Evolutionary conservation across 2,113 vertebrate genomes (phyloP), one percentile per base, ranked within the genome.

Genomic region (Podarcis muralis): DNA sequence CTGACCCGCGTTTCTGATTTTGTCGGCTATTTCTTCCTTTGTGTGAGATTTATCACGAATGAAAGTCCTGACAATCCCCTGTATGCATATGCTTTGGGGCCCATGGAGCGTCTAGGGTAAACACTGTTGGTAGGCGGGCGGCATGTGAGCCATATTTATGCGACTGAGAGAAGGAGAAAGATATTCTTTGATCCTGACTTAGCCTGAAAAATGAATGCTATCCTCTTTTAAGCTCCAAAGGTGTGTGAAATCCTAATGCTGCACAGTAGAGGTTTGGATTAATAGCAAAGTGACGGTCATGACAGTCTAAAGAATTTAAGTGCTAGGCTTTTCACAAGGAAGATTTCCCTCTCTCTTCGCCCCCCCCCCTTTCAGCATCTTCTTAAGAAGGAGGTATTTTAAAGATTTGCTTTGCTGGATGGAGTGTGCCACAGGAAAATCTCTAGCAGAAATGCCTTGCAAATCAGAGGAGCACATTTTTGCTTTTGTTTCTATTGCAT

Each of bases 171-270:
- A 75, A 74, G 68, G 68, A 3, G n/a, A 74, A 18, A 75, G 37
- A 81, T 87, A 74, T 74, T 59, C 32, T 87, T 81, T 75, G 86
- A 82, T 87, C 78, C 86, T 40, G 32, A 81, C 65, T 81, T 81
- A 81, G 83, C 48, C 48, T 59, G 83, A 37, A 37, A 59, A 72
- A 62, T 12, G 35, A 62, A 87, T 74, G 59, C 75, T 59, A 76
- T 86, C 84, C 74, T 81, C 48, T 81, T 74, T 82, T n/a, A 87
- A 81, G 78, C 40, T 57, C 48, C 69, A 76, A 87, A 81, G 32
- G 57, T 82, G 68, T 87, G 79, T 81, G 78, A 81, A 74, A 87
- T 82, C 68, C 35, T 87, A 81, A 81, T 43, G 69, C 79, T 65
- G 53, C 79, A 74, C 68, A 81, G 78, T 81, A 62, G 53, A 74